Evolutionary conservation across 53 echinoderm and acorn worm species (phyloP).

Genomic region (Mesocentrotus franciscanus): DNA sequence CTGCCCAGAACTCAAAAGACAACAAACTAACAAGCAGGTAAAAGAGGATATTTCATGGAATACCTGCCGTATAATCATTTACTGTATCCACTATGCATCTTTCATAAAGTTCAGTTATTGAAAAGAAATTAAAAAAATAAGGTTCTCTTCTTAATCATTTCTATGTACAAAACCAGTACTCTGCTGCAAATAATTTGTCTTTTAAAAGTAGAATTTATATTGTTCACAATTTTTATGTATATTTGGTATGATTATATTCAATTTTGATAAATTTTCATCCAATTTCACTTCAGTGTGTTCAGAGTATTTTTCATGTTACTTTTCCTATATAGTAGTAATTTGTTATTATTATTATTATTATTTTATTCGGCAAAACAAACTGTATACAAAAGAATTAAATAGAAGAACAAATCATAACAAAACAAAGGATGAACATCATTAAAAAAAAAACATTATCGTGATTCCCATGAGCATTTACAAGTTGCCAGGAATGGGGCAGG

Average conservation of each 20-base stretch:
- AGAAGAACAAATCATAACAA: too few relatives aligned
- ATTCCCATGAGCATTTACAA: too few relatives aligned
- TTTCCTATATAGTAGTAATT: neutral
- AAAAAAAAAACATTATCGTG: too few relatives aligned
- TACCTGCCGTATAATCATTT: neutral
- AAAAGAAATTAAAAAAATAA: neutral
- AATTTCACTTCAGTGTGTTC: neutral
- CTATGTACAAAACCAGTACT: neutral
- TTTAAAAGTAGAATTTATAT: too few relatives aligned
- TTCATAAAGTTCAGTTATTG: neutral
- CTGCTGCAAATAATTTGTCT: neutral
- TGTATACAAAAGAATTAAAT: too few relatives aligned
- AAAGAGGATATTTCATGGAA: neutral
- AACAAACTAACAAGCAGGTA: too few relatives aligned
- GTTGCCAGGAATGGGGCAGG: too few relatives aligned
- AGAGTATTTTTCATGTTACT: neutral
- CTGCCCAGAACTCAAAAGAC: neutral
- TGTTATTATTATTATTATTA: too few relatives aligned
- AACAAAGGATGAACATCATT: too few relatives aligned
- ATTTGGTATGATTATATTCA: neutral
- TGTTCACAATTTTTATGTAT: neutral
- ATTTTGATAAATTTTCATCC: neutral
- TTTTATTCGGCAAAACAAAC: too few relatives aligned
- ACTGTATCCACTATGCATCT: neutral
- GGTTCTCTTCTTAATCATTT: neutral